Evolutionary conservation across 2,113 vertebrate species (phyloP).

Genomic region (Petrocephalus microphthalmus): DNA sequence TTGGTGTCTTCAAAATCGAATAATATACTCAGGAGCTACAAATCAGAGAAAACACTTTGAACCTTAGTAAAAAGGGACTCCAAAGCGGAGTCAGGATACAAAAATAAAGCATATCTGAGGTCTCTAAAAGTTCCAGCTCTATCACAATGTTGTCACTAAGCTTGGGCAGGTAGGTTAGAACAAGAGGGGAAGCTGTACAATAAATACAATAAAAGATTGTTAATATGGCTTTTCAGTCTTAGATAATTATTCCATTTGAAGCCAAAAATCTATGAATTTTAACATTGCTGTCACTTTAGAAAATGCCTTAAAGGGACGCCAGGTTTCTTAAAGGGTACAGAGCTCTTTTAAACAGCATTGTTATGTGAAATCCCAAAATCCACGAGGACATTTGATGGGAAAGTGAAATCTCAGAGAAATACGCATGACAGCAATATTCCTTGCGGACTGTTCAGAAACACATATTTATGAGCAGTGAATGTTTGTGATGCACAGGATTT

Average conservation of each 20-base stretch:
- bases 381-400: background rate
- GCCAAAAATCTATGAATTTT: constrained; percentile 27
- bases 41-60: constrained; percentile 39
- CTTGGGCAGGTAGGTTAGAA: constrained; percentile 44
- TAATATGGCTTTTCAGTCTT: constrained; percentile 63
- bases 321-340: constrained; percentile 56
- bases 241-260: constrained; percentile 36
- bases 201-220: constrained; percentile 31
- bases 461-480: background rate
- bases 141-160: constrained; percentile 43
- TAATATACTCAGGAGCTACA: constrained; percentile 29
- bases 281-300: constrained; percentile 23
- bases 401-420: background rate
- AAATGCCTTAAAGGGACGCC: background rate
- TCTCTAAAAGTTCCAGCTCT: constrained; percentile 47
- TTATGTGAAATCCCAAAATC: background rate
- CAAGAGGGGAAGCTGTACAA: constrained; percentile 42
- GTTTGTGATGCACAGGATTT: background rate
- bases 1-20: constrained; percentile 38
- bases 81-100: constrained; percentile 62
- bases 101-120: constrained; percentile 64
- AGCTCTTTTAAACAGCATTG: constrained; percentile 46
- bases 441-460: background rate
- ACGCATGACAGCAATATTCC: background rate
- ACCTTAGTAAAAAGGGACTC: constrained; percentile 63